phyloP scores from a whole-genome alignment of 2,888 invertebrate species.

The Neria commutata region DNA sequence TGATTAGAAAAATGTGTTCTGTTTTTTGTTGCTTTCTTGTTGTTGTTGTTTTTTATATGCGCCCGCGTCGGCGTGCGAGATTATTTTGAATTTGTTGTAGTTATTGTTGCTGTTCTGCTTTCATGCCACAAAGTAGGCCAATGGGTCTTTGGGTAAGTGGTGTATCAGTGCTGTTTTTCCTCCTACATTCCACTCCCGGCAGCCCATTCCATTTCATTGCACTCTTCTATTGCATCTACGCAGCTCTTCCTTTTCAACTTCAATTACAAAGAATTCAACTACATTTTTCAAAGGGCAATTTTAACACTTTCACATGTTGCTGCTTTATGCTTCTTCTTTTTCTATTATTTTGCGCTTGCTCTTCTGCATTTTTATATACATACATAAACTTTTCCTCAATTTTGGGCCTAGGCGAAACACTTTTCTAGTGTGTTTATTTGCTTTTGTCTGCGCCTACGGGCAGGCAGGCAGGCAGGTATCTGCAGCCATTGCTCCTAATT shows the following conservation, averaged over 20 bases:
- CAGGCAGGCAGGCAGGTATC: background rate
- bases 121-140: conserved; percentile 48
- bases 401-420: conserved; percentile 20
- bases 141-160: conserved; percentile 54
- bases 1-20: background rate
- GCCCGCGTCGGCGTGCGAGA: conserved; percentile 7
- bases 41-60: conserved; percentile 6
- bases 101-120: no score
- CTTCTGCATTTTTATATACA: background rate
- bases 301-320: no score
- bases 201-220: background rate
- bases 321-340: background rate
- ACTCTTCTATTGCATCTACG: background rate
- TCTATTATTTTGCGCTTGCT: background rate
- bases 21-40: background rate
- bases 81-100: conserved; percentile 2
- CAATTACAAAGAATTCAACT: no score
- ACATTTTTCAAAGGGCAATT: no score
- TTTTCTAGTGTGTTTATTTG: conserved; percentile 24
- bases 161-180: background rate
- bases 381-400: background rate
- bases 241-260: no score
- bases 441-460: no score
- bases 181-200: background rate
- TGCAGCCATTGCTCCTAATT: background rate